Evolutionary conservation across 2,113 vertebrate genomes (phyloP).

Genomic region (Clarias gariepinus): DNA sequence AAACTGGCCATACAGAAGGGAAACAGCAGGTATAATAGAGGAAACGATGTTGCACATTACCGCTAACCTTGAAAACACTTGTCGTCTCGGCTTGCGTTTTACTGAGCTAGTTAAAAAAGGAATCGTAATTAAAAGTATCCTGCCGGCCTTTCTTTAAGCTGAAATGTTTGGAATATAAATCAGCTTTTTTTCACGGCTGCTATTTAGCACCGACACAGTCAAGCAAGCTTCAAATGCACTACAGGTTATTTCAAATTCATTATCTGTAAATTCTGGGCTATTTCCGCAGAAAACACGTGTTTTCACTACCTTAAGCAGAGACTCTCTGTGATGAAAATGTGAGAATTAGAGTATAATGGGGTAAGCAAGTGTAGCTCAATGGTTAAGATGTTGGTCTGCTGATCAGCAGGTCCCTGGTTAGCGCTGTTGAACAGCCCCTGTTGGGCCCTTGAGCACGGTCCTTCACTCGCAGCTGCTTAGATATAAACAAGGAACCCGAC

Average conservation of each 20-base stretch:
- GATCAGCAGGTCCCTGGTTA: too few species aligned
- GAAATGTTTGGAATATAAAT: constrained; percentile 50
- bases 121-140: constrained; percentile 57
- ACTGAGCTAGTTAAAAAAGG: constrained; percentile 33
- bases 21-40: constrained; percentile 14
- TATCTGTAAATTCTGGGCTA: constrained; percentile 15
- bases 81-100: constrained; percentile 38
- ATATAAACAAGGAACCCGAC: too few species aligned
- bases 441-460: too few species aligned
- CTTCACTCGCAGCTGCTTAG: too few species aligned
- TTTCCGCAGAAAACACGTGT: not conserved
- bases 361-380: too few species aligned
- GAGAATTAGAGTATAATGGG: not conserved
- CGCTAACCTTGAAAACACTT: constrained; percentile 56
- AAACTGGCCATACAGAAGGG: constrained; percentile 10
- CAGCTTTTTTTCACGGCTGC: not conserved
- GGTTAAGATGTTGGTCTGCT: too few species aligned
- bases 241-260: constrained; percentile 51
- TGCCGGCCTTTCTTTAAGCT: constrained; percentile 30
- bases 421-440: too few species aligned
- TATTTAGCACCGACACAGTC: constrained; percentile 27
- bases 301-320: not conserved
- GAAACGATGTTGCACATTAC: constrained; percentile 39
- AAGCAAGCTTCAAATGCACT: constrained; percentile 54
- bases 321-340: not conserved